Evolutionary conservation across 2,888 invertebrate species (phyloP).

Genomic region (Ptychoptera albimana): DNA sequence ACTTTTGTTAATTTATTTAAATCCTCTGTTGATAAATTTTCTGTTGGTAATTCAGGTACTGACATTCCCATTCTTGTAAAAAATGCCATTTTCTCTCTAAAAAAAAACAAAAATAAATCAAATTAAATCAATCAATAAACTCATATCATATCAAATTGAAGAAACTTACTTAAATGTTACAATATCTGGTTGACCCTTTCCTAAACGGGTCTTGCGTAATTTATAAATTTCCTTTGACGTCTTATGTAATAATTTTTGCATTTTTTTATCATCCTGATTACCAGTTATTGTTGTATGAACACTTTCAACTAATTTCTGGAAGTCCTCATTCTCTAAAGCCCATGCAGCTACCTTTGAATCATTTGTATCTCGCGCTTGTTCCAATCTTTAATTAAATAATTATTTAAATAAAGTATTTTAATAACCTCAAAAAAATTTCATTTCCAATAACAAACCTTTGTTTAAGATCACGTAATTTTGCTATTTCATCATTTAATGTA

Average conservation of each 20-base stretch:
- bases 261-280: slow-evolving; percentile 33
- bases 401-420: not conserved
- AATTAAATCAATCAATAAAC: not conserved
- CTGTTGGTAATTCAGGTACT: slow-evolving; percentile 58
- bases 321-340: slow-evolving; percentile 75
- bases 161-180: slow-evolving; percentile 77
- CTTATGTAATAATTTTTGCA: slow-evolving; percentile 68
- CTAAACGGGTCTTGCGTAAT: slow-evolving; percentile 69
- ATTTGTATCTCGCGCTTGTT: slow-evolving; percentile 68
- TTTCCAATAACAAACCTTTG: slow-evolving; percentile 29
- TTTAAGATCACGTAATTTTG: slow-evolving; percentile 66
- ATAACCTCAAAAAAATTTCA: not conserved
- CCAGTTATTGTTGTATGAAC: slow-evolving; percentile 34
- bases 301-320: slow-evolving; percentile 48
- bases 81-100: slow-evolving; percentile 92
- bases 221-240: slow-evolving; percentile 87
- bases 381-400: slow-evolving; percentile 38
- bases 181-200: slow-evolving; percentile 77
- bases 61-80: slow-evolving; percentile 69
- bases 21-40: slow-evolving; percentile 19
- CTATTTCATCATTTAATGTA: slow-evolving; percentile 71
- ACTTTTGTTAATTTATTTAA: not conserved
- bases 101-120: slow-evolving; percentile 18
- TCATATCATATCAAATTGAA: too few species aligned
- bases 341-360: slow-evolving; percentile 71